Base-by-base conservation (phyloP, 2,888 invertebrate genomes). In the Pogonocherus hispidulus region DNA sequence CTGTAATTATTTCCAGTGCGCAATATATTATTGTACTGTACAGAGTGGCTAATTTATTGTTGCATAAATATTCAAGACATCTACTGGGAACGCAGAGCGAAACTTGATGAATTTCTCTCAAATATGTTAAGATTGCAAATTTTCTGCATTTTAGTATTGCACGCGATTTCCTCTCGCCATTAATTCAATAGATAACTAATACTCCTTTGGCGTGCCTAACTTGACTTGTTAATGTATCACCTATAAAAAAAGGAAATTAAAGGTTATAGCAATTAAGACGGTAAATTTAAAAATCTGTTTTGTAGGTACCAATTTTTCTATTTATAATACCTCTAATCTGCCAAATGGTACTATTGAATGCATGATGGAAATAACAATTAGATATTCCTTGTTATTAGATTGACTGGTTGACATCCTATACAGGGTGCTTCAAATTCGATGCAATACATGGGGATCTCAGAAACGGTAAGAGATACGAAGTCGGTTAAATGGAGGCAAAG, bases 161-260 rank as follows among this genome's bases (percentile, higher is more conserved):
- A 78, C 77, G 78, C 78, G 72, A 78, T 74, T 69, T 74, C 62
- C 70, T 60, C 32, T 49, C 49, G 44, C 66, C 76, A 72, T 77
- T 76, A 74, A 74, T 77, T 73, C 70, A 68, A 66, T 35, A 75
- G 78, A 76, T 77, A 77, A 77, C 72, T 76, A 71, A 69, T 72
- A 69, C 70, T 70, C 72, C 71, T 74, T 74, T 65, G 35, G 44
- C 51, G 23, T 59, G 20, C 16, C 32, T 62, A 19, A 19, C 20
- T 14, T 16, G 6, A 11, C 18, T 18, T 47, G 47, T 18, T 14
- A 18, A 16, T 47, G 18, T 18, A 23, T 59, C 46, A 20, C 22
- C 2, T n/a, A 19, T 20, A 57, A 44, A 46, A 49, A 9, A 18
- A 47, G 18, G 47, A 47, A 44, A 23, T 59, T 19, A 47, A 19